Evolutionary conservation across 2,113 vertebrate genomes (phyloP).

Genomic region (Notothenia coriiceps): DNA sequence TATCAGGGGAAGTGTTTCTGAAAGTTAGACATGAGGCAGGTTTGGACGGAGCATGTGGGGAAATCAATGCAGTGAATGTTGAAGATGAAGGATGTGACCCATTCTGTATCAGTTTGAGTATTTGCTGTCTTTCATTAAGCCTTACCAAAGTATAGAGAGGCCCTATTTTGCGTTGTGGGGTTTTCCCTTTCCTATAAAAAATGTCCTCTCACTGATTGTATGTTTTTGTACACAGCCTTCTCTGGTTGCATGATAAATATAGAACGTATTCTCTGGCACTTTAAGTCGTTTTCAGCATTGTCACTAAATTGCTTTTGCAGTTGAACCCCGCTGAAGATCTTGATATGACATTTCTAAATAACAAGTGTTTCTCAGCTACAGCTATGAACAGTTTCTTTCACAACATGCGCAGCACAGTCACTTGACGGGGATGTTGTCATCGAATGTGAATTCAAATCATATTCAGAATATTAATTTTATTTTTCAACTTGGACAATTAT

Average conservation of each 20-base stretch:
- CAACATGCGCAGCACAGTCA: not conserved
- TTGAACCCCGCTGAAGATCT: not conserved
- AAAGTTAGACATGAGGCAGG: not conserved
- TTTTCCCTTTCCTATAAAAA: no score
- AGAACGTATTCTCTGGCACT: not conserved
- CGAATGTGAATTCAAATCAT: not conserved
- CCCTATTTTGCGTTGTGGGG: no score
- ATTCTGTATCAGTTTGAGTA: no score
- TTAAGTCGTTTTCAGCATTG: conserved; percentile 15
- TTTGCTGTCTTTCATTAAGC: not conserved
- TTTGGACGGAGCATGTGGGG: not conserved
- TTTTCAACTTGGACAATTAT: no score
- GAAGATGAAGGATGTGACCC: not conserved
- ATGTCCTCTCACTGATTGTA: not conserved
- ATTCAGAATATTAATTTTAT: not conserved
- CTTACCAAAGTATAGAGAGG: not conserved
- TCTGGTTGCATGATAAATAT: conserved; percentile 52
- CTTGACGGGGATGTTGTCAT: not conserved
- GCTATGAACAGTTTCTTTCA: not conserved
- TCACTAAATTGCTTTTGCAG: conserved; percentile 9
- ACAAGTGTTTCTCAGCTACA: not conserved
- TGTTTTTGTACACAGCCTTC: conserved; percentile 2
- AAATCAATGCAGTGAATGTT: conserved; percentile 8
- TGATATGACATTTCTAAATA: conserved; percentile 1
- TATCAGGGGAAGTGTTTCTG: conserved; percentile 33